Evolutionary conservation across 2,113 vertebrate genomes (phyloP), one percentile per base, ranked within the genome.

Genomic region (Calidris pygmaea): DNA sequence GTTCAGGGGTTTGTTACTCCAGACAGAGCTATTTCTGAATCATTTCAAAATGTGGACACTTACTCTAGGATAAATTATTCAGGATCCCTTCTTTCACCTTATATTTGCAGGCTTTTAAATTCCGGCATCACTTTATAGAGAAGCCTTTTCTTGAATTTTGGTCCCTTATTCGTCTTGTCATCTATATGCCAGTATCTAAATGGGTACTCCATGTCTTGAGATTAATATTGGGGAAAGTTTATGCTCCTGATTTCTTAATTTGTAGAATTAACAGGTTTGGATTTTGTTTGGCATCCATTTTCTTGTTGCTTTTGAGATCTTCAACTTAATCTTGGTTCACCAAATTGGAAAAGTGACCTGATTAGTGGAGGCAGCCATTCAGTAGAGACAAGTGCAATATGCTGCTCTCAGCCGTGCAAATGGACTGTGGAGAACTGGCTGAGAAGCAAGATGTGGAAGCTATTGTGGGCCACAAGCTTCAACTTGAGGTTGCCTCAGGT

Each of bases 21-120:
- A 96, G 73, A 85, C 87, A 1, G 7, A 89, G 94, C 89, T 96
- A 89, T 96, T 96, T 94, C 87, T 78, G 87, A 94, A 58, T 89
- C 81, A 79, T 79, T 93, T 92, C 81, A 89, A 89, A 85, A 87
- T 94, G 87, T 91, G 93, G 81, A 91, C 91, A 79, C 74, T 97
- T 96, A 96, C 93, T 93, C 48, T 76, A 45, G 87, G 66, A 93
- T 97, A 87, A 96, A 97, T 96, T 96, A 95, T 95, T 95, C 88
- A 97, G 63, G 72, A 93, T 86, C 55, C 15, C 29, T 86, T 93
- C 89, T 95, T 93, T 90, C 91, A 68, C 93, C 80, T 91, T 94
- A 29, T 37, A 89, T 85, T 95, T 76, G 18, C 63, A 93, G 78
- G 71, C 87, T 90, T 95, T 95, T 91, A 85, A 79, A 94, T 95